Percentiles rank a stretch among this genome's conserved stretches.
Evolutionary conservation across 1,140 invertebrate species (phyloP).

Genomic region (Drosophila nebulosa): DNA sequence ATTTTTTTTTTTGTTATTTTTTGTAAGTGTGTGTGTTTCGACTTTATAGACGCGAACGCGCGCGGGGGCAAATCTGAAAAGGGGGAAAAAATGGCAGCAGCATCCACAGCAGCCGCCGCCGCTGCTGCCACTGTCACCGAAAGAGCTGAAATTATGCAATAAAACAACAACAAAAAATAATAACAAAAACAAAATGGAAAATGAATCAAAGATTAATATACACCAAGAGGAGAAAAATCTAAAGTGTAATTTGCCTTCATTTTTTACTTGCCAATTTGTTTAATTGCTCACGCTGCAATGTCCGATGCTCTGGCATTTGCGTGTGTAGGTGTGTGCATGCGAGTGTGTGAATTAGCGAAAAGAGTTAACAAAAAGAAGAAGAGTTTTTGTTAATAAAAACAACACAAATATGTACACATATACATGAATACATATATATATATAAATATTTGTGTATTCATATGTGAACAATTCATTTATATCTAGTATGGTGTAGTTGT

Average conservation of each 20-base stretch:
- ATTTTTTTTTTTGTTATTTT: not conserved
- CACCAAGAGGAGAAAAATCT: not conserved
- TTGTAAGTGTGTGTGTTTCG: not conserved
- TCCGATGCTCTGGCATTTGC: conserved; percentile 1
- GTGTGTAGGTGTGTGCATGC: not conserved
- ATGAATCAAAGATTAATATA: not conserved
- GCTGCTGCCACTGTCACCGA: conserved; percentile 16
- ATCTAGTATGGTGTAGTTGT: conserved; percentile 3
- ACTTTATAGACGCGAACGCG: not conserved
- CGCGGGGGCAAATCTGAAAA: not conserved
- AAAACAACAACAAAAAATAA: conserved; percentile 8
- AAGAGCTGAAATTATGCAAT: conserved; percentile 56
- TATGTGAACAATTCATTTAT: conserved; percentile 5
- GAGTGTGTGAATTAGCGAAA: not conserved
- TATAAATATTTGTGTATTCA: conserved; percentile 12
- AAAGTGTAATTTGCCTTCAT: conserved; percentile 43
- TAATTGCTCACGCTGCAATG: conserved; percentile 18
- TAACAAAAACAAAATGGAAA: not conserved
- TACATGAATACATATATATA: not conserved
- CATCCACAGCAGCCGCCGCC: conserved; percentile 17
- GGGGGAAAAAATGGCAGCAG: conserved; percentile 42
- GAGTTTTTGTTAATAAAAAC: conserved; percentile 26
- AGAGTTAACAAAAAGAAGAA: not conserved
- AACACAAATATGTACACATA: conserved; percentile 22
- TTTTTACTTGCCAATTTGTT: conserved; percentile 20